Base-by-base conservation (phyloP, 2,113 vertebrate species). In the Rhinichthys klamathensis region DNA sequence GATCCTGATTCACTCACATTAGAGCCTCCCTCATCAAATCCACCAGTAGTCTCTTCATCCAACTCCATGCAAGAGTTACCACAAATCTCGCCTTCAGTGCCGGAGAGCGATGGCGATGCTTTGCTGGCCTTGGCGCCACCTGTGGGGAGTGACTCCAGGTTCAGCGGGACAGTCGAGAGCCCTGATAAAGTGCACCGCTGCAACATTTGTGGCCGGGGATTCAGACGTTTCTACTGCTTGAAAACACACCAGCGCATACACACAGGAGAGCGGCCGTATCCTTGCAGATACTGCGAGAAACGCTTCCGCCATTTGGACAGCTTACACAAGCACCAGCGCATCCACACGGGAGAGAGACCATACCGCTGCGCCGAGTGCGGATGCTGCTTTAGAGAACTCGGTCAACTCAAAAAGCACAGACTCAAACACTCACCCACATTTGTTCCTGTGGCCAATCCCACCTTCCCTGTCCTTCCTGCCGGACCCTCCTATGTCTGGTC, bases 221-320 rank as follows among this genome's bases (percentile, higher is more conserved):
- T 92, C 80, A 86, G 91, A 6, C 91, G 91, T 67, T 92, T 92
- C 84, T 92, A 92, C 74, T 92, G 91, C 87, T 86, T 92, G 58
- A 92, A 92, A 85, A 92, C 91, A 5, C 91, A 92, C 87, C 91
- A 92, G 84, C 91, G 91, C 74, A 92, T 92, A 49, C 91, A 92
- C 83, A 92, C 91, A 1, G 91, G 91, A 11, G 91, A 92, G 83
- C 88, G 91, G 2, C 91, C 91, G 0, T 92, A 92, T 75, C 91
- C 91, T 5, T 92, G 91, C 84, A 83, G 91, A 78, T 92, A 89
- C 85, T 92, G 91, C 41, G 91, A 91, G 86, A 92, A 92, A 38
- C 90, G 91, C n/a, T 92, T 92, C 82, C 88, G 90, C 27, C 91
- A 91, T 86, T 73, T 92, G 61, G 90, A 91, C 89, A 92, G 90